Base-by-base conservation (phyloP, 2,797 vertebrate genomes). In the Oreortyx pictus region DNA sequence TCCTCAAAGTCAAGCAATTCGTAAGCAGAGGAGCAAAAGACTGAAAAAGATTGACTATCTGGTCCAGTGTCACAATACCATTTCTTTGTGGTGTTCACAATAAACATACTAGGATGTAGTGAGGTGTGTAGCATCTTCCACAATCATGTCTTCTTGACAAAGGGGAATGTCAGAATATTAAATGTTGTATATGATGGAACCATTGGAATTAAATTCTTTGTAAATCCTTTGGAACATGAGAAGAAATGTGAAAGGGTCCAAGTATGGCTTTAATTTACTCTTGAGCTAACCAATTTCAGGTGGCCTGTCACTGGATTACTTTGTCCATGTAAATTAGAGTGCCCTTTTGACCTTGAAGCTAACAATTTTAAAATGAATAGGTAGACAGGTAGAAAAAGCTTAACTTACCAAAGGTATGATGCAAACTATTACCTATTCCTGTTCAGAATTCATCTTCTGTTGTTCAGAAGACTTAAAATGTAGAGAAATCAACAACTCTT, bases 201-300 rank as follows among this genome's bases (percentile, higher is more conserved):
- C 13, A 7, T 54, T 89, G 92, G 65, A 86, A 72, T 70, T 85
- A 54, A 92, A 66, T 72, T 56, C n/a, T 86, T 54, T 83, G 39
- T 78, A 77, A 89, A 80, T 91, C 73, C 79, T 54, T 85, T 90
- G 57, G 62, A 92, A 80, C 74, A 29, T 47, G 54, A 85, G 92
- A 87, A 65, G 86, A 95, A 88, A 82, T 77, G 52, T 46, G 64
- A 92, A 82, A 77, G 49, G 33, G 39, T 37, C 27, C 54, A 88
- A 93, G 72, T 87, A 82, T 93, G 93, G 85, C 82, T 96, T 95
- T 92, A 81, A 95, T 95, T 95, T 95, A 87, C 73, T 56, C 89
- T 83, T 91, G 73, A 82, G 70, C 87, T 95, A 96, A 96, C 73
- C 76, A 74, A 82, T 93, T 95, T 92, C 92, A 92, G 77, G 83